These are phyloP conservation scores for Ptiloglossa arizonensis DNA, from an alignment of 1,140 invertebrate genomes.

Conservation along the genomic window DNA sequence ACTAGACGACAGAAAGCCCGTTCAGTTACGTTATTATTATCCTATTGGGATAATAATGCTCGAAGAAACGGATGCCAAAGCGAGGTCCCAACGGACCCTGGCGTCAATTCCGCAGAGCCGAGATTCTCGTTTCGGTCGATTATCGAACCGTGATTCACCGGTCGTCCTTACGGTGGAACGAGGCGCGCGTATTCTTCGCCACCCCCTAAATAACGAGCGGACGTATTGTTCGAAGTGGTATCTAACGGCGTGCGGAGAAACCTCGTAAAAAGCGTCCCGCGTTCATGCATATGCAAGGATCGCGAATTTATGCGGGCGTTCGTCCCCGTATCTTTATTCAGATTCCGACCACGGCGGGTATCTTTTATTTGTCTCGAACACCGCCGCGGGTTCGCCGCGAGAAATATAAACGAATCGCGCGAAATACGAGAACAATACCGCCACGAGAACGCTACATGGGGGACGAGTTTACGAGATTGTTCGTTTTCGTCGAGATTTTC, in stretches of 20 bases:
- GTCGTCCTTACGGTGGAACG: neutral
- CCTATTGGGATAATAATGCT: no score
- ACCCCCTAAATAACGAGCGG: constrained; percentile 31
- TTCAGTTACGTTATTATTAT: no score
- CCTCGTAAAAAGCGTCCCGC: constrained; percentile 25
- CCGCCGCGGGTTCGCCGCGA: no score
- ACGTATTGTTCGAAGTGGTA: constrained; percentile 24
- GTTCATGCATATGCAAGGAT: constrained; percentile 39
- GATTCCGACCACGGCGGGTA: constrained; percentile 17
- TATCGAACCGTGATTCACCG: constrained; percentile 5
- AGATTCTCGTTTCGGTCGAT: neutral
- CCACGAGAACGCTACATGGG: neutral
- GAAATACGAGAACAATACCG: constrained; percentile 10
- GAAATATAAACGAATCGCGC: constrained; percentile 29
- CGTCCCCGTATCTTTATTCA: constrained; percentile 40
- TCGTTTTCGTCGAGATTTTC: no score
- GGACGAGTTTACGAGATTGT: neutral
- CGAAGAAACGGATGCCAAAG: neutral
- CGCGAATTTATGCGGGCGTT: constrained; percentile 37
- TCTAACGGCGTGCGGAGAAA: constrained; percentile 28
- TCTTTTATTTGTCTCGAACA: neutral
- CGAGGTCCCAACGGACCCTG: neutral
- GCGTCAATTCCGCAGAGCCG: neutral
- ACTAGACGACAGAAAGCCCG: no score
- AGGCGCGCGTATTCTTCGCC: neutral